A percentile compares a stretch with the other conserved stretches of the same genome.
Evolutionary conservation across 2,113 vertebrate genomes (phyloP).

Genomic region (Picathartes gymnocephalus): DNA sequence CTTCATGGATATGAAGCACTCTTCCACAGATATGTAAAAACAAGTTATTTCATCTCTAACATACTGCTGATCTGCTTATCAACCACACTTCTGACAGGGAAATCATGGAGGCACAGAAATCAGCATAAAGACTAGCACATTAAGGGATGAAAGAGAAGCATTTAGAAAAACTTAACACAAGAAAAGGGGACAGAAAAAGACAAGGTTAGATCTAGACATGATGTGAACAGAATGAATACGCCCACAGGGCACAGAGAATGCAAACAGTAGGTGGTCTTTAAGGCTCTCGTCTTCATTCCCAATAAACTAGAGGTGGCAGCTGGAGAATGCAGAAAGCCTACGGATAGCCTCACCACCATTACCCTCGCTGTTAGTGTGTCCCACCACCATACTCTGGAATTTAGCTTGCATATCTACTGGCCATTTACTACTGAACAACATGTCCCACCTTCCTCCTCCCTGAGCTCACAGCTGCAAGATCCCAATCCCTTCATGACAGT

Average conservation of each 20-base stretch:
- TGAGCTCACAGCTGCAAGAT: not conserved
- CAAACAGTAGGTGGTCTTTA: constrained; percentile 26
- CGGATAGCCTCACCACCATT: not conserved
- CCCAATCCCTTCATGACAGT: not conserved
- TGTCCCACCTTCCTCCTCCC: not conserved
- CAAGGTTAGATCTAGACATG: constrained; percentile 21
- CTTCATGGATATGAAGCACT: not conserved
- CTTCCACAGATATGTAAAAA: not conserved
- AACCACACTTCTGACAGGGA: not conserved
- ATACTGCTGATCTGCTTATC: not conserved
- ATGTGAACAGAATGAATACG: not conserved
- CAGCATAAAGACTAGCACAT: not conserved
- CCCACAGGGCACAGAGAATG: not conserved
- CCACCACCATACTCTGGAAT: not conserved
- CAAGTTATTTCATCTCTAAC: not conserved
- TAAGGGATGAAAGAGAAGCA: not conserved
- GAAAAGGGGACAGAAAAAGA: constrained; percentile 30
- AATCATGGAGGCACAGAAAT: not conserved
- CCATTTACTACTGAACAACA: not conserved
- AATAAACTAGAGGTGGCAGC: constrained; percentile 1
- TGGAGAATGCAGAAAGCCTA: not conserved
- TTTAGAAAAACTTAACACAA: constrained; percentile 20
- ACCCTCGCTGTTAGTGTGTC: not conserved
- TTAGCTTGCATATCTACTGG: not conserved
- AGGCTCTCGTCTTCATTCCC: not conserved